Evolutionary conservation across 2,113 vertebrate species (phyloP), one percentile per base, ranked within the genome.

Genomic region (Stigmatopora argus): DNA sequence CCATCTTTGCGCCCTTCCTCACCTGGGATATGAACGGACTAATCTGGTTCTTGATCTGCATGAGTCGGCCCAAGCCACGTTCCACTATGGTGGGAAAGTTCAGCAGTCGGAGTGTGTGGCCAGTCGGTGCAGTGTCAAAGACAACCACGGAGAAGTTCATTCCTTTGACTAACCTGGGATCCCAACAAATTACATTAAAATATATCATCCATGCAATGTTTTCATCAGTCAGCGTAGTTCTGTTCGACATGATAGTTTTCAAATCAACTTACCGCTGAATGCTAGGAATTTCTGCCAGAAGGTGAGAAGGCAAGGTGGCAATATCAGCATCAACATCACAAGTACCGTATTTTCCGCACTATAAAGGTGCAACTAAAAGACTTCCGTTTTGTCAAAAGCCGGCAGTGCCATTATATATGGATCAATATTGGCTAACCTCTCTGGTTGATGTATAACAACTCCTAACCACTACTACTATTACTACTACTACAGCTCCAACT

Each of bases 1-100:
- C 10, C 5, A 65, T 51, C 13, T 0, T 18, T 13, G 19, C 0
- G 1, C 35, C n/a, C 17, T 18, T 34, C 18, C 60, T 69, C 65
- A 93, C 96, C 93, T 97, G 95, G 1, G 96, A 98, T 78, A 97
- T 97, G 88, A 97, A 98, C 13, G 94, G 96, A 81, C 95, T 98
- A 89, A 98, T 98, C 86, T 97, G 95, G 85, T 96, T 97, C 89
- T 98, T 98, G 83, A 98, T 98, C 89, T 95, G 94, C 96, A 98
- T 98, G 64, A 98, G 93, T 26, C 96, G 92, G 5, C 96, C 95
- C 55, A 98, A 87, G 1, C 96, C 96, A 2, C 96, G 82, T 87
- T 98, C 96, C 69, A 98, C 96, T 0, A 98, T 97, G 71, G 95
- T 96, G 66, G 96, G 96, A 75, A 98, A 98, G 88, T 98, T 97